phyloP scores from a whole-genome alignment of 2,888 invertebrate species.

The Leptopilina syphax region DNA sequence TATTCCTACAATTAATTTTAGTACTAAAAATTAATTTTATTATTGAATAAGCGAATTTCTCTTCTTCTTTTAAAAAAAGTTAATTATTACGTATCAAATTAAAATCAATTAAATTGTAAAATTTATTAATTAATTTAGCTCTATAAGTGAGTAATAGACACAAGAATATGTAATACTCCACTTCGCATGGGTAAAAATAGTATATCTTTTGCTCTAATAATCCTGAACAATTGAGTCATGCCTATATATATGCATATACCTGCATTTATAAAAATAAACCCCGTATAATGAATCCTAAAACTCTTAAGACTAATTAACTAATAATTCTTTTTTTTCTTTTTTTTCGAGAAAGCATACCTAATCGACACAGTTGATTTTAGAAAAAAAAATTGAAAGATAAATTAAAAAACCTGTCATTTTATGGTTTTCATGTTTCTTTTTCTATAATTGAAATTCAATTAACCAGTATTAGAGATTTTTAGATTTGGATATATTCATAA shows the following conservation, averaged over 20 bases:
- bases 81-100: too few species aligned
- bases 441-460: background rate
- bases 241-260: background rate
- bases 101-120: too few species aligned
- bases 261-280: background rate
- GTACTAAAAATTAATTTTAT: too few species aligned
- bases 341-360: background rate
- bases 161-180: constrained; percentile 47
- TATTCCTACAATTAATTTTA: too few species aligned
- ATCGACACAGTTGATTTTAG: background rate
- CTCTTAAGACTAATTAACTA: background rate
- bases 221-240: constrained; percentile 28
- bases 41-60: too few species aligned
- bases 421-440: background rate
- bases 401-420: background rate
- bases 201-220: constrained; percentile 48
- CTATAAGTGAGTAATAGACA: background rate
- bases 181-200: constrained; percentile 42
- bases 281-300: background rate
- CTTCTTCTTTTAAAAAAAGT: too few species aligned
- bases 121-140: background rate
- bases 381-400: background rate
- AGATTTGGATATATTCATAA: too few species aligned
- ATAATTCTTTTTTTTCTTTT: background rate
- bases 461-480: background rate